Evolutionary conservation across 2,888 invertebrate genomes (phyloP).

Genomic region (Julus scandinavius): DNA sequence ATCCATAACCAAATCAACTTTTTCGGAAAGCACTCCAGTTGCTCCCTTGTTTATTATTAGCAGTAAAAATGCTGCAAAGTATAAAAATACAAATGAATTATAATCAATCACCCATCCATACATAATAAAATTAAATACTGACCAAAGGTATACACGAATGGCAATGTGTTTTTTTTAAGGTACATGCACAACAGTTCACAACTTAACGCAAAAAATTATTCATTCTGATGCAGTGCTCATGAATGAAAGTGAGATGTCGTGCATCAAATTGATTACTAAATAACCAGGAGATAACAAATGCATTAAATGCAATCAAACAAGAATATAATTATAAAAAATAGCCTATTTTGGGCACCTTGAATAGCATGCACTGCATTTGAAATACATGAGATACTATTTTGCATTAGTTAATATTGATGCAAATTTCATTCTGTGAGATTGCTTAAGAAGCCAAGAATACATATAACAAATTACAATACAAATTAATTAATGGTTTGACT

Average conservation of each 20-base stretch:
- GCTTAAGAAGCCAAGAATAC: not conserved
- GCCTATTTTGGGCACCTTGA: not conserved
- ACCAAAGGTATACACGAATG: not conserved
- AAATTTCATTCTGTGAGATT: not conserved
- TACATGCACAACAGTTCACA: not conserved
- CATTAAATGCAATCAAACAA: not conserved
- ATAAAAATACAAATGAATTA: slow-evolving; percentile 8
- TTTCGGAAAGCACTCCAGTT: not conserved
- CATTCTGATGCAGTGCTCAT: not conserved
- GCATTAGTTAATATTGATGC: not conserved
- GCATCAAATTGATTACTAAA: not conserved
- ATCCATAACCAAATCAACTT: not conserved
- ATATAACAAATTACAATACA: no score
- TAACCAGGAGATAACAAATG: not conserved
- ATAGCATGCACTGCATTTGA: not conserved
- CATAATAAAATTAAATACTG: slow-evolving; percentile 2
- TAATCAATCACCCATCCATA: slow-evolving; percentile 18
- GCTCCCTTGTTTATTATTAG: not conserved
- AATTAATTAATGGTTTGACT: not conserved
- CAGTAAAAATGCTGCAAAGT: not conserved
- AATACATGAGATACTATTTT: not conserved
- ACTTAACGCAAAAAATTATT: not conserved
- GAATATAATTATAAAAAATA: not conserved
- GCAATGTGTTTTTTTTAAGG: not conserved
- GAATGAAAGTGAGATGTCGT: not conserved